Base-by-base conservation (phyloP, 30 jellyfish, hydroid and myxozoan genomes). In the Aurelia aurita complex sp. Pacific region DNA sequence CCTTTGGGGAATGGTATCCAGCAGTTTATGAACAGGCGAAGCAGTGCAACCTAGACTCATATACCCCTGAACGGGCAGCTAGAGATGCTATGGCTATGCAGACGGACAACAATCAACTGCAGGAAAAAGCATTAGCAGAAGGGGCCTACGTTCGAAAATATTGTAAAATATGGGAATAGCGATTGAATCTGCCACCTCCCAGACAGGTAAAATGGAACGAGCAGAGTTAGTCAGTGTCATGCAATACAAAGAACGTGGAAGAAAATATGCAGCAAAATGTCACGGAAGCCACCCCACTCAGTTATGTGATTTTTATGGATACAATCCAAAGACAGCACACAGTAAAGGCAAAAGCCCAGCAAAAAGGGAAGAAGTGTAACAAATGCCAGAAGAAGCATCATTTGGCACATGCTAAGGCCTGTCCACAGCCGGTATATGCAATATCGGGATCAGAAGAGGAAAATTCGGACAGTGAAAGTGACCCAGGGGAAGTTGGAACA, bases 71-170 rank as follows among this genome's bases (percentile, higher is more conserved):
- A 32, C 52, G 19, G 67, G 87, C 87, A 7, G 87, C 87, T 3
- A 54, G 87, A 60, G 87, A 77, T 32, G 87, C 86, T 18, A 77
- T 77, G 87, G 32, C 64, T 33, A 77, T 77, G 55, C 87, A 53
- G 87, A 77, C 87, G 19, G 64, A 51, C 17, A 77, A 77, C 81
- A 51, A 77, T 43, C 59, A 77, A 60, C 61, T 77, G 55, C 80
- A 85, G 43, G n/a, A n/a, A n/a, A n/a, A n/a, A n/a, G n/a, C n/a
- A n/a, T n/a, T n/a, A n/a, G n/a, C n/a, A n/a, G 69, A 73, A 38
- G n/a, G 69, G 67, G 17, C 83, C 83, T 8, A 2, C 46, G n/a
- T 73, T 23, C 12, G 50, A n/a, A 4, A 52, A 42, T 38, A 3
- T 42, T 35, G 69, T 38, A 1, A 73, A 73, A 38, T 32, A n/a